Evolutionary conservation across 2,797 vertebrate genomes (phyloP).

Genomic region (Sebastes alutus): DNA sequence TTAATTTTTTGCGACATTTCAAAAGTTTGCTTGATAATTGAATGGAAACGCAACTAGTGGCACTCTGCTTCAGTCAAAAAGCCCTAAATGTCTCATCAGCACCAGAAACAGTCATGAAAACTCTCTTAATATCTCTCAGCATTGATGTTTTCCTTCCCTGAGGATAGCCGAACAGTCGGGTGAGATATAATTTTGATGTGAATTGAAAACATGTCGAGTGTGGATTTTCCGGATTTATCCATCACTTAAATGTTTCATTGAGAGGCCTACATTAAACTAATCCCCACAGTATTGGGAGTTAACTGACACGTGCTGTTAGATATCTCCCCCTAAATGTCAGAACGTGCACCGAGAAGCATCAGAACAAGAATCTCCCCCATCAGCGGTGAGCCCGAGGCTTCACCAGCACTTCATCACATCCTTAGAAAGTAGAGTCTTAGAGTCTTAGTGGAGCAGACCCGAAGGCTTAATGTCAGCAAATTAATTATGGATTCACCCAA

Average conservation of each 20-base stretch:
- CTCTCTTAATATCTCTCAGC: not conserved
- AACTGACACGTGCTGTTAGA: slow-evolving; percentile 30
- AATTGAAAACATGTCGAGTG: slow-evolving; percentile 35
- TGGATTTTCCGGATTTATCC: slow-evolving; percentile 48
- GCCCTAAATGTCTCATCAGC: not conserved
- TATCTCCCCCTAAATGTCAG: slow-evolving; percentile 47
- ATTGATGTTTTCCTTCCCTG: slow-evolving; percentile 3
- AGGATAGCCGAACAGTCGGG: not conserved
- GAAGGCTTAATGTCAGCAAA: slow-evolving; percentile 78
- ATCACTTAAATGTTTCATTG: slow-evolving; percentile 33
- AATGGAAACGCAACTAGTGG: no score
- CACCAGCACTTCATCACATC: slow-evolving; percentile 41
- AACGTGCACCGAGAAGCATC: slow-evolving; percentile 21
- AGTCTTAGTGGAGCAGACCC: slow-evolving; percentile 62
- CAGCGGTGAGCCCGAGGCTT: slow-evolving; percentile 47
- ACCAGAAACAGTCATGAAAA: not conserved
- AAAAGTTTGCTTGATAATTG: no score
- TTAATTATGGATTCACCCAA: slow-evolving; percentile 81
- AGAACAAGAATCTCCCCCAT: slow-evolving; percentile 42
- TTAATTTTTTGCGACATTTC: no score
- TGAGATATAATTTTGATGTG: slow-evolving; percentile 21
- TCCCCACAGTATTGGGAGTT: not conserved
- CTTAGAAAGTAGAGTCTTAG: slow-evolving; percentile 61
- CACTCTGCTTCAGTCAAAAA: no score
- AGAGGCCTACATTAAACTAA: slow-evolving; percentile 7